Conservation (phyloP, 2,888 invertebrate genomes). For the Lasioglossum malachurum region DNA sequence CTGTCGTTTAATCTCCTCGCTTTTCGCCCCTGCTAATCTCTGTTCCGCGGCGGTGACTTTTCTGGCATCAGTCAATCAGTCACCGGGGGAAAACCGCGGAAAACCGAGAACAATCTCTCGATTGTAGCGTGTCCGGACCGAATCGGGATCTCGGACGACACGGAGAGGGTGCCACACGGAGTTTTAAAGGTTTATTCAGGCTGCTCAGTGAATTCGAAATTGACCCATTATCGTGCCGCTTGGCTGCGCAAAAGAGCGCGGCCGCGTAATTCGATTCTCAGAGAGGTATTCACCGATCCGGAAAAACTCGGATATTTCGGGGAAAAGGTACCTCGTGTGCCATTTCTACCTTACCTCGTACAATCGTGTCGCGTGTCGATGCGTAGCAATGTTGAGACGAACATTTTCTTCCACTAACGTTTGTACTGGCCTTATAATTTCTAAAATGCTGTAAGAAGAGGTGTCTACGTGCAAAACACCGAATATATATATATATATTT, state of each 20-base stretch:
- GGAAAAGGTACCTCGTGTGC: not conserved
- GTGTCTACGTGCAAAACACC: no score
- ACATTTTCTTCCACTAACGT: not conserved
- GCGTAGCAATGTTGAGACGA: not conserved
- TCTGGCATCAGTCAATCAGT: not conserved
- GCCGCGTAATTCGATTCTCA: conserved; percentile 40
- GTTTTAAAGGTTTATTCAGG: conserved; percentile 61
- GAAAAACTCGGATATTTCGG: conserved; percentile 35
- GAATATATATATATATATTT: no score
- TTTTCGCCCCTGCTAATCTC: conserved; percentile 14
- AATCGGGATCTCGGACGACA: not conserved
- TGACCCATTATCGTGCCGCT: conserved; percentile 53
- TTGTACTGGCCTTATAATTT: not conserved
- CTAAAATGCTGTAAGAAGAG: not conserved
- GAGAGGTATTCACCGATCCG: conserved; percentile 22
- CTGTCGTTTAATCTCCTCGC: not conserved
- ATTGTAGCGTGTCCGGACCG: conserved; percentile 7
- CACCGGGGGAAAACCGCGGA: conserved; percentile 6
- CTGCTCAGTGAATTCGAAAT: conserved; percentile 66
- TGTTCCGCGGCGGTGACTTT: conserved; percentile 20
- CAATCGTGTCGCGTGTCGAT: not conserved
- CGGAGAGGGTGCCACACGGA: conserved; percentile 3
- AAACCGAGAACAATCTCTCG: conserved; percentile 49
- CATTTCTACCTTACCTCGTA: not conserved
- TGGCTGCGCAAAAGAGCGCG: conserved; percentile 45